Evolutionary conservation across 2,888 invertebrate genomes (phyloP).

Genomic region (Unio pictorum): DNA sequence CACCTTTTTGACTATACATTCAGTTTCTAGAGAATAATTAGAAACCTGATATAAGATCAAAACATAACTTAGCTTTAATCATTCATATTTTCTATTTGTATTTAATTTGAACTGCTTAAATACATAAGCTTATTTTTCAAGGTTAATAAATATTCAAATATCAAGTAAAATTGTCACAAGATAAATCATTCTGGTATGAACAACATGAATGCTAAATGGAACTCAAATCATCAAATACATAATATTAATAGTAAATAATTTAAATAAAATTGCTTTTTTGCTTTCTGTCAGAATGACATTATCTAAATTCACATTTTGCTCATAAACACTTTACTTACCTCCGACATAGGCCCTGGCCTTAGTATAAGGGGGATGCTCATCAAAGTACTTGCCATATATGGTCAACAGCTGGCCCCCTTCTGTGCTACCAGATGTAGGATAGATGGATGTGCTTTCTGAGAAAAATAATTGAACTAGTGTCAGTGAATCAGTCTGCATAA

Average conservation of each 20-base stretch:
- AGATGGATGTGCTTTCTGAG: neutral
- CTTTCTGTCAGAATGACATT: neutral
- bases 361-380: slow-evolving; percentile 19
- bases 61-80: too few relatives aligned
- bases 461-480: neutral
- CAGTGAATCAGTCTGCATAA: too few relatives aligned
- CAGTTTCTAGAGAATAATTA: slow-evolving; percentile 10
- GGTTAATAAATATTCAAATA: too few relatives aligned
- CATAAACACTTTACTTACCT: slow-evolving; percentile 11
- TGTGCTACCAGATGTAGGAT: slow-evolving; percentile 17
- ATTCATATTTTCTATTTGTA: too few relatives aligned
- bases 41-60: too few relatives aligned
- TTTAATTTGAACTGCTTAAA: too few relatives aligned
- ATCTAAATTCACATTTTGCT: neutral
- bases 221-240: neutral
- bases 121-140: too few relatives aligned
- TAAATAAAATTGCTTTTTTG: too few relatives aligned
- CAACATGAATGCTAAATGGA: neutral
- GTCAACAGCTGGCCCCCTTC: slow-evolving; percentile 37
- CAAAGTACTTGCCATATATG: slow-evolving; percentile 37
- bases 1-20: slow-evolving; percentile 12
- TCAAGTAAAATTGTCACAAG: neutral
- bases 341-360: slow-evolving; percentile 13
- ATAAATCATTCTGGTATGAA: neutral
- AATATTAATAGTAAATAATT: too few relatives aligned